Base-by-base conservation (phyloP, 2,797 vertebrate genomes). In the Hemitrygon akajei region DNA sequence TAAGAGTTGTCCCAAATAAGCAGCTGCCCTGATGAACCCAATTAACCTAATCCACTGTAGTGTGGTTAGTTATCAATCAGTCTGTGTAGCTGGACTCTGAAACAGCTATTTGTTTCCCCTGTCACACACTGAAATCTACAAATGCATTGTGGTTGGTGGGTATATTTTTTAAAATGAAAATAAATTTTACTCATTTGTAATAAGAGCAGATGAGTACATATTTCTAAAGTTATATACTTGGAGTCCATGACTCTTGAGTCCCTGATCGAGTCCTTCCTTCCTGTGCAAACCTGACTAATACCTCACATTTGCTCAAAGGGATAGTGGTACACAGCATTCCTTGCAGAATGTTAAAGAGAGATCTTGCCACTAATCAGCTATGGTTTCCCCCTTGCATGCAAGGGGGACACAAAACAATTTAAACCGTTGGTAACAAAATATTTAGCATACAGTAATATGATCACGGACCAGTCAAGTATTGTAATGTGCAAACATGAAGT, bases 351-450 rank as follows among this genome's bases (percentile, higher is more conserved):
- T 92, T 75, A 47, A 7, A 16, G 27, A 56, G 27, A 37, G 16
- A 56, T 30, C 91, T 30, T 14, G 2, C 34, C 25, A 47, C 40
- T 75, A 47, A 56, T 56, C 66, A 25, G n/a, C 22, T 37, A 25
- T 69, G 69, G 66, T 40, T 71, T 40, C 69, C 91, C 75, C 91
- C 14, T 75, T 47, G 12, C 25, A n/a, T 76, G 71, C 25, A 16
- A 56, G 34, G 37, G 11, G 71, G 69, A 40, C 20, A 56, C 34
- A 40, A 47, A 93, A n/a, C 40, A 76, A 34, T 89, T 89, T 89
- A 66, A 69, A 89, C 63, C 34, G 18, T 69, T 89, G 63, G 60
- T 89, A 69, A 69, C n/a, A 89, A 37, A 89, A 89, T 89, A 69
- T 89, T 89, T 89, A 34, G 60, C 86, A 66, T 34, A n/a, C 60